Base-by-base conservation (phyloP, 92 coral and sea anemone genomes). In the Palythoa grandis region DNA sequence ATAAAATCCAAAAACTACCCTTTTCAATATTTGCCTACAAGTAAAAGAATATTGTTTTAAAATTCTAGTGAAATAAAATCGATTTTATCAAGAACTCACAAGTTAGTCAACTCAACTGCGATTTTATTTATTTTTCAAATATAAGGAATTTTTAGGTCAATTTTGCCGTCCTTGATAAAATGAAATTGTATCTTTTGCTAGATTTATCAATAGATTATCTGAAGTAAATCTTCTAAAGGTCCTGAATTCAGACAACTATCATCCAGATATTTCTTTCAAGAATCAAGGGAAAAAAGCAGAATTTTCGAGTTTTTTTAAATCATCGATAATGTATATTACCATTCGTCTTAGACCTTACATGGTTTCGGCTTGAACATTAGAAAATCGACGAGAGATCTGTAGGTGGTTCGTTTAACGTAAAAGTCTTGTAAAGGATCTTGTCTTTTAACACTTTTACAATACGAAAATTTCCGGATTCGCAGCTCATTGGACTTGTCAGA, bases 361-460 rank as follows among this genome's bases (percentile, higher is more conserved):
- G 8, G 25, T 20, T n/a, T 11, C 17, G 17, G 39, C 6, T 60
- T 50, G 43, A 19, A 47, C 63, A 87, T 88, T 70, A 88, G 69
- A 92, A 91, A 72, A 65, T 88, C 83, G 88, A 93, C 77, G 89
- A 74, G 74, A 94, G 89, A 77, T 94, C 95, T 13, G 67, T 60
- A 47, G 98, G 98, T 86, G 95, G 87, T 86, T 94, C 90, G 94
- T 87, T 95, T 71, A 90, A 83, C 38, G 79, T 48, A 73, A 90
- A 92, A 80, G 73, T 90, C 52, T 91, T 88, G 86, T 94, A 95
- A 12, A 38, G 54, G 78, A 94, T 79, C 61, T 88, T 75, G 65
- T 92, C 88, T 7, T 84, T 78, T 20, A 78, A 39, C 25, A 91
- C 87, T 88, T 90, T 90, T 56, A 94, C 87, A 23, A 94, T 53